These are phyloP conservation scores for Menura novaehollandiae DNA, from an alignment of 2,113 vertebrate species.

Conservation along the genomic window DNA sequence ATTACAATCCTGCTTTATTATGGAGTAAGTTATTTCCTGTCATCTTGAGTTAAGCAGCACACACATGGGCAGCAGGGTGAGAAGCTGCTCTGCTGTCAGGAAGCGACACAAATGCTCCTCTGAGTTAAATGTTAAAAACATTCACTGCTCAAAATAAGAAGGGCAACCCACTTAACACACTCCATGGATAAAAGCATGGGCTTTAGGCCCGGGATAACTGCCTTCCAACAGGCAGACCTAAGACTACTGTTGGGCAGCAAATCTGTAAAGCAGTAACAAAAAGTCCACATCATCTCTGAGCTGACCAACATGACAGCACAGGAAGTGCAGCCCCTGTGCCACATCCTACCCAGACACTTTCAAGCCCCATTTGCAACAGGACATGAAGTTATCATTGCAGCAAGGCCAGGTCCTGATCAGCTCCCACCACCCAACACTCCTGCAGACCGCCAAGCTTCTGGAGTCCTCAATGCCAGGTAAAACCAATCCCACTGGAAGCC, in stretches of 20 bases:
- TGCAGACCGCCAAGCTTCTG: neutral
- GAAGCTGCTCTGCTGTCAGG: neutral
- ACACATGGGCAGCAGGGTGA: neutral
- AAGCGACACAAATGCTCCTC: neutral
- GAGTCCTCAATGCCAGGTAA: neutral
- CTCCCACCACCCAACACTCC: neutral
- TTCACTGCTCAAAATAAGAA: neutral
- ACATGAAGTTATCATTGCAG: neutral
- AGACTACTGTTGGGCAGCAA: neutral
- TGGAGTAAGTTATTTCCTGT: neutral
- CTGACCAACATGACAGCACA: neutral
- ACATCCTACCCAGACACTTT: neutral
- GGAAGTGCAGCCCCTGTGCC: neutral
- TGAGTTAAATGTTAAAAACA: neutral
- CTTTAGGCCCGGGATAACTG: neutral
- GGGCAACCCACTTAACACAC: neutral
- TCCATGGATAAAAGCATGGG: fast-evolving
- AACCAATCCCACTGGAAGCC: neutral
- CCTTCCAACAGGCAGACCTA: neutral
- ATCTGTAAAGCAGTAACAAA: neutral
- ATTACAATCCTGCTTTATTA: neutral
- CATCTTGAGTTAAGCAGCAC: neutral
- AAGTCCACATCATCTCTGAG: neutral
- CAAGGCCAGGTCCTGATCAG: neutral
- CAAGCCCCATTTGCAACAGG: neutral